Evolutionary conservation across 2,888 invertebrate genomes (phyloP).

Genomic region (Thymelicus acteon): DNA sequence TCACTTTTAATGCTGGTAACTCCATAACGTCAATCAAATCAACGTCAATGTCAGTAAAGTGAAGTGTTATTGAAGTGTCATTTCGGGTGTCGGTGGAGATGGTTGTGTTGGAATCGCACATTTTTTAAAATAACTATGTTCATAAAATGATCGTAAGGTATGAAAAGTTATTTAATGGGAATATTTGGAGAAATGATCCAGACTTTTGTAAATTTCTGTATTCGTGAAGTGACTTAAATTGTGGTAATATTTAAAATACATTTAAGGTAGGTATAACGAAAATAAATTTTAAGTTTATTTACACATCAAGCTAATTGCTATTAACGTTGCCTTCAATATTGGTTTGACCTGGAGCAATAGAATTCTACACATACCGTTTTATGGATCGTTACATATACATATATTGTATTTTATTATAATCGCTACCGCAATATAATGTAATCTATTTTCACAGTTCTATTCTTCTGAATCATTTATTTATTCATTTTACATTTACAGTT

Average conservation of each 20-base stretch:
- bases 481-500: too few species aligned
- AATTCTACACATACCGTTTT: neutral
- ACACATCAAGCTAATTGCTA: neutral
- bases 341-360: neutral
- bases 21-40: neutral
- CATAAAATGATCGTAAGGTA: slow-evolving; percentile 63
- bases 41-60: slow-evolving; percentile 21
- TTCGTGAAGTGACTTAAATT: slow-evolving; percentile 56
- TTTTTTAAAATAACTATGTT: slow-evolving; percentile 55
- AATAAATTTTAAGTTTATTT: slow-evolving; percentile 7
- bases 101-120: slow-evolving; percentile 61
- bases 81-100: slow-evolving; percentile 50
- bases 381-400: too few species aligned
- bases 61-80: slow-evolving; percentile 51
- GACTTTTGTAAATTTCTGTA: slow-evolving; percentile 48
- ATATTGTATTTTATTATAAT: too few species aligned
- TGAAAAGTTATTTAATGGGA: slow-evolving; percentile 54
- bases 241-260: slow-evolving; percentile 20
- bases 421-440: too few species aligned
- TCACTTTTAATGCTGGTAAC: neutral
- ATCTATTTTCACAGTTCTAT: too few species aligned
- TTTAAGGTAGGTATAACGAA: slow-evolving; percentile 10
- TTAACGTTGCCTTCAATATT: neutral
- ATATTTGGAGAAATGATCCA: slow-evolving; percentile 47
- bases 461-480: too few species aligned